Evolutionary conservation across 2,113 vertebrate genomes (phyloP).

Genomic region (Gymnobelideus leadbeateri): DNA sequence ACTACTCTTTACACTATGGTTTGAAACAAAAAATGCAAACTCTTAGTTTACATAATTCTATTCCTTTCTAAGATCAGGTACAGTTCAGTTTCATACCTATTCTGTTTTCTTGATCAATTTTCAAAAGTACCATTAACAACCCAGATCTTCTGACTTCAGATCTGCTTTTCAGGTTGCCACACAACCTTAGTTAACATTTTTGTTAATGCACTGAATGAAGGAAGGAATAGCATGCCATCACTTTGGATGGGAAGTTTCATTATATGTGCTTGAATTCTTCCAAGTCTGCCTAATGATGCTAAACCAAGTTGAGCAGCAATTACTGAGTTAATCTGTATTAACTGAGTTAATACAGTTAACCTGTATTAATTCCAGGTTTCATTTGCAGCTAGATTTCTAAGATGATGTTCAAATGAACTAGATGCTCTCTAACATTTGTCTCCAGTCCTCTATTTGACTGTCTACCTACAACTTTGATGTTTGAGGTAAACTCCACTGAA

Average conservation of each 20-base stretch:
- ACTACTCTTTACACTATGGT: slow-evolving; percentile 57
- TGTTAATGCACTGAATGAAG: neutral
- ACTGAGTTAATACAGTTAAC: neutral
- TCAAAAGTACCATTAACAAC: slow-evolving; percentile 17
- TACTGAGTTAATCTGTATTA: neutral
- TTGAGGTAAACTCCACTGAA: neutral
- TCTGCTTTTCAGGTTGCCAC: neutral
- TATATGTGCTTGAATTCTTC: neutral
- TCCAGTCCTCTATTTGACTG: neutral
- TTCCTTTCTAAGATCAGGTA: slow-evolving; percentile 50
- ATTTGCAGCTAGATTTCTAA: neutral
- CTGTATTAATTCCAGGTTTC: neutral
- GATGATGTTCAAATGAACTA: neutral
- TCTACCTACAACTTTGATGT: neutral
- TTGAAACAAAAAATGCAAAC: slow-evolving; percentile 59
- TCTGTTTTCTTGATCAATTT: slow-evolving; percentile 43
- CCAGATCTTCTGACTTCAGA: neutral
- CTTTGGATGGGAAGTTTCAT: neutral
- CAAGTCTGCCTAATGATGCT: neutral
- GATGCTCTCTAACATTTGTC: neutral
- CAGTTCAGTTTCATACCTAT: slow-evolving; percentile 46
- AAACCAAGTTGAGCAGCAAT: neutral
- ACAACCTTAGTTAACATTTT: neutral
- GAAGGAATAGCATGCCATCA: neutral
- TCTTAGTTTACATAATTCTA: slow-evolving; percentile 48